Conservation (phyloP, 2,888 invertebrate genomes). For the Drosophila infuscata region DNA sequence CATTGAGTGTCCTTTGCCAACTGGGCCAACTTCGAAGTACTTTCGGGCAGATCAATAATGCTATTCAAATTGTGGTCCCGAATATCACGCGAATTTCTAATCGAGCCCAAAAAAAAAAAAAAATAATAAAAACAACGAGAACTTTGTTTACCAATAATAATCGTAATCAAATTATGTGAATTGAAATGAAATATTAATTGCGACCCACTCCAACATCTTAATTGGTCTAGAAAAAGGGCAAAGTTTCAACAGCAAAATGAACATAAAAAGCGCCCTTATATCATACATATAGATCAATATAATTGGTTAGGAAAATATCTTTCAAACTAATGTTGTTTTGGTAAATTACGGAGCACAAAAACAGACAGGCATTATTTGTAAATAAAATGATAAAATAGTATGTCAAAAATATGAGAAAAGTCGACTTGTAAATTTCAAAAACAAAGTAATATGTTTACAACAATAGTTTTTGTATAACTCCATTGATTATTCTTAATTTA, state of each 20-base stretch:
- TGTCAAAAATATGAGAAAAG: background rate
- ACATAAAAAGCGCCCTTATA: conserved; percentile 4
- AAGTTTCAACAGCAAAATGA: background rate
- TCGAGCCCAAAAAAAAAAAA: conserved; percentile 47
- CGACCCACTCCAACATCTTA: conserved; percentile 15
- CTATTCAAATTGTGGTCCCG: conserved; percentile 47
- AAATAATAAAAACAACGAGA: background rate
- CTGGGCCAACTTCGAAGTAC: conserved; percentile 2
- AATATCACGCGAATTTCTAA: conserved; percentile 70
- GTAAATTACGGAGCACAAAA: background rate
- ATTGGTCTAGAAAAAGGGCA: conserved; percentile 3
- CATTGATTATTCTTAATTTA: background rate
- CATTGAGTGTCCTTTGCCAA: conserved; percentile 13
- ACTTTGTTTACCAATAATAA: conserved; percentile 70
- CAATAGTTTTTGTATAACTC: background rate
- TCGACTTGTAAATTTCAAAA: background rate
- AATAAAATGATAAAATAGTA: background rate
- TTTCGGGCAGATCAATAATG: conserved; percentile 56
- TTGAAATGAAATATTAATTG: conserved; percentile 72
- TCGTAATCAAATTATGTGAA: conserved; percentile 75
- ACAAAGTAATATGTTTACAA: background rate
- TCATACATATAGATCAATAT: conserved; percentile 20
- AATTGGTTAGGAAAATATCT: conserved; percentile 19
- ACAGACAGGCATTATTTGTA: background rate
- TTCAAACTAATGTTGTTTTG: background rate